Base-by-base conservation (phyloP, 2,113 vertebrate genomes). In the Lichenostomus cassidix region DNA sequence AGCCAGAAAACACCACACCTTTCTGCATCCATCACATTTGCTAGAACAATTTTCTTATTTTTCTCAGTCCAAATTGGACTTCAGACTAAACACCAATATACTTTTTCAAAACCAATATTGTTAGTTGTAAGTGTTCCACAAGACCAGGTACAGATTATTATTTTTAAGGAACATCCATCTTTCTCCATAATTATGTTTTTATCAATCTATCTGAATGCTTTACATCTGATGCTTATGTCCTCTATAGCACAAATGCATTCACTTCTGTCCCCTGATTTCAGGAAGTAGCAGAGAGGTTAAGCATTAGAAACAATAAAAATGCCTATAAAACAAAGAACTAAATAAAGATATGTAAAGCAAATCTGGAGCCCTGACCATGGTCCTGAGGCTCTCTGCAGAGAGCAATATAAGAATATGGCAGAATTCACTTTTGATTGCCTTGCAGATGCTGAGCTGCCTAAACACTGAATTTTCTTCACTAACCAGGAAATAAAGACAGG, bases 221-320 rank as follows among this genome's bases (percentile, higher is more conserved):
- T 70, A 20, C 10, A 53, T 17, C 25, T 59, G 52, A 55, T 58
- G 31, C 18, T 21, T 10, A 12, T 12, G 41, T 15, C 7, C 15
- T 49, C 31, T 62, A 5, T 0, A 52, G 11, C 19, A 67, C 3
- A 39, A 81, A 74, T 0, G 0, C 10, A 37, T 27, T 78, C 4
- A 15, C n/a, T 47, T 83, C 74, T 59, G 42, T 10, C 12, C 35
- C 14, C 18, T 46, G 14, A 46, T 44, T 78, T 79, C 23, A 87
- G 22, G 29, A 12, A 35, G 9, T 33, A 33, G 55, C 15, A 74
- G 25, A 84, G 42, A 20, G 15, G 33, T 70, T 53, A 77, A 70
- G 33, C 14, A 35, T 28, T 24, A 78, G 19, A 11, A 37, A 2
- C 37, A 46, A 63, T 29, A 42, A 81, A 87, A 65, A 56, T 8